Evolutionary conservation across 2,888 invertebrate genomes (phyloP), one percentile per base, ranked within the genome.

Genomic region (Caenorhabditis plicata): DNA sequence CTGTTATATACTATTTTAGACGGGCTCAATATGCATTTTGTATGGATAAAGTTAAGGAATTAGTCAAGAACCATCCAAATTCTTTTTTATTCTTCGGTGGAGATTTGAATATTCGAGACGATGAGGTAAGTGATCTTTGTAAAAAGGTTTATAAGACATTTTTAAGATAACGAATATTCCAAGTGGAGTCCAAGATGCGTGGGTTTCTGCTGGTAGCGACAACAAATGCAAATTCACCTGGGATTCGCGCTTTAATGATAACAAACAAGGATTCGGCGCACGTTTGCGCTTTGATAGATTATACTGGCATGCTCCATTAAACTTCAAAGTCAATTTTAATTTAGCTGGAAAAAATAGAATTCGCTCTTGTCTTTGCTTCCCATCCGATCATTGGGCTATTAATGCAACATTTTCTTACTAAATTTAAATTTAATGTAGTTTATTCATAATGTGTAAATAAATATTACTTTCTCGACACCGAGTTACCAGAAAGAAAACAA

Each of bases 41-140:
- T 23, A 68, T 77, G 70, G 68, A 63, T 17, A 62, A 63, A 20
- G 45, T 71, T 26, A 19, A 38, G 8, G 52, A 56, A 19, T 27
- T 71, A 1, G 48, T 54, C 15, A 15, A 35, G 3, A 41, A 35
- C 8, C 42, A 71, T 41, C 68, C 72, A 5, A 80, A 82, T 13
- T 64, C 70, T 20, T 48, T 74, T 33, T 83, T 85, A 0, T 81
- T 87, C 38, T 85, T 86, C 78, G 87, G 84, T 25, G 87, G 87
- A 1, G 87, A 87, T 77, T 75, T 87, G 26, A 87, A 87, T 75
- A 71, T 87, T 1, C 77, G 87, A 33, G 87, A 87, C 70, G 82
- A 83, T 63, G 87, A 87, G 82, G 86, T 86, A n/a, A n/a, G n/a
- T n/a, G n/a, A n/a, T n/a, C n/a, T n/a, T n/a, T n/a, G n/a, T n/a